Conservation (phyloP, 2,113 vertebrate species). For the Trichomycterus rosablanca region DNA sequence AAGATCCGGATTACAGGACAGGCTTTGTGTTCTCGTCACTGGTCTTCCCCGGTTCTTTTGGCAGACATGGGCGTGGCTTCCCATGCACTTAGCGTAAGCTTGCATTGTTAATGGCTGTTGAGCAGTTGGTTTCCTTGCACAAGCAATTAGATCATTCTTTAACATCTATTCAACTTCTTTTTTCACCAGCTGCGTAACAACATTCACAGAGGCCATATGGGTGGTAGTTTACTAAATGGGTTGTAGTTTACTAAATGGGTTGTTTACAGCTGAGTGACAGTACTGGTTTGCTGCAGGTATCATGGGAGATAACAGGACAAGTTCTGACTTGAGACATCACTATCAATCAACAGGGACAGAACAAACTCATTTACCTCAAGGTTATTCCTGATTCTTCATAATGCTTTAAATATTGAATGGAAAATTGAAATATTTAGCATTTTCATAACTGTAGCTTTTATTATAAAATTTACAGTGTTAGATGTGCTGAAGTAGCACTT, state of each 20-base stretch:
- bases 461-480: no score
- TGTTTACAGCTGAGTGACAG: neutral
- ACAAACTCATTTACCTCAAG: neutral
- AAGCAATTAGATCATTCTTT: constrained; percentile 14
- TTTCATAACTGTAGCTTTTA: no score
- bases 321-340: constrained; percentile 6
- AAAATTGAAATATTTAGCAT: no score
- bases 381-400: neutral
- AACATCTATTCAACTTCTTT: constrained; percentile 3
- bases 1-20: neutral
- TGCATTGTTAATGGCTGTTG: neutral
- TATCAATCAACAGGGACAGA: neutral
- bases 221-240: neutral
- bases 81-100: constrained; percentile 16
- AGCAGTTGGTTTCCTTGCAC: neutral
- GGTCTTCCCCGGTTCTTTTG: constrained; percentile 7
- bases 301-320: constrained; percentile 2
- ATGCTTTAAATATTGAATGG: neutral
- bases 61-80: constrained; percentile 6
- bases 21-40: neutral
- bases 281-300: neutral
- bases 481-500: no score
- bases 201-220: neutral
- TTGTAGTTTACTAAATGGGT: neutral
- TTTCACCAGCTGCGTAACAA: neutral